Percentiles rank a stretch among this genome's conserved stretches.
phyloP scores from a whole-genome alignment of 2,113 vertebrate genomes.

The Lamprotornis superbus region DNA sequence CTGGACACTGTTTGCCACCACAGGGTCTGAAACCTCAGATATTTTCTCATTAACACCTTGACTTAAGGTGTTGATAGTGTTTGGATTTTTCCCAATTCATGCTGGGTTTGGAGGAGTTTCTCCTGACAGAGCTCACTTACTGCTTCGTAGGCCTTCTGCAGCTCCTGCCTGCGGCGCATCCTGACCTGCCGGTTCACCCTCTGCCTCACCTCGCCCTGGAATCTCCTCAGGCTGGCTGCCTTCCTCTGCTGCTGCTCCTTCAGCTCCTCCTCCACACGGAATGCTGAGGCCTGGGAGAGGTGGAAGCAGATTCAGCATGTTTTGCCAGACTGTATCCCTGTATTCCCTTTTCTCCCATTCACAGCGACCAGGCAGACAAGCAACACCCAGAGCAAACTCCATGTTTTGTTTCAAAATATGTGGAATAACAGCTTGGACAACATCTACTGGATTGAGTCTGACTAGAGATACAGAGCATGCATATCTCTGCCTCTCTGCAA shows the following conservation, averaged over 20 bases:
- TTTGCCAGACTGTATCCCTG: neutral
- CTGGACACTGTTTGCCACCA: fast-evolving
- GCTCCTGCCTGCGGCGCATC: conserved; percentile 70
- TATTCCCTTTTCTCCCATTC: fast-evolving
- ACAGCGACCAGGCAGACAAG: fast-evolving
- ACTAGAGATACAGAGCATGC: fast-evolving
- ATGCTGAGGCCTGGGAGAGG: conserved; percentile 73
- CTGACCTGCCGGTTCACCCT: conserved; percentile 80
- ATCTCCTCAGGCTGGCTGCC: conserved; percentile 77
- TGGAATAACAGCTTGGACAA: neutral
- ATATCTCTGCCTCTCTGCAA: neutral
- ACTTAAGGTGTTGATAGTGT: neutral
- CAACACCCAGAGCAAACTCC: neutral
- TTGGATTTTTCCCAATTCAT: fast-evolving
- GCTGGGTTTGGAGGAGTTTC: neutral
- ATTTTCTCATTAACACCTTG: neutral
- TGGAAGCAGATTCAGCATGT: neutral
- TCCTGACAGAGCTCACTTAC: conserved; percentile 56
- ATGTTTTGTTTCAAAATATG: neutral
- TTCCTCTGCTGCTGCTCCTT: conserved; percentile 71
- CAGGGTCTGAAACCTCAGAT: fast-evolving
- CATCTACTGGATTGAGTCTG: fast-evolving
- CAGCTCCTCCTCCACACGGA: conserved; percentile 78
- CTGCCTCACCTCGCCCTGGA: conserved; percentile 84
- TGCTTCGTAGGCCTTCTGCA: conserved; percentile 68